Conservation (phyloP, 2,113 vertebrate species). For the Cygnus atratus region DNA sequence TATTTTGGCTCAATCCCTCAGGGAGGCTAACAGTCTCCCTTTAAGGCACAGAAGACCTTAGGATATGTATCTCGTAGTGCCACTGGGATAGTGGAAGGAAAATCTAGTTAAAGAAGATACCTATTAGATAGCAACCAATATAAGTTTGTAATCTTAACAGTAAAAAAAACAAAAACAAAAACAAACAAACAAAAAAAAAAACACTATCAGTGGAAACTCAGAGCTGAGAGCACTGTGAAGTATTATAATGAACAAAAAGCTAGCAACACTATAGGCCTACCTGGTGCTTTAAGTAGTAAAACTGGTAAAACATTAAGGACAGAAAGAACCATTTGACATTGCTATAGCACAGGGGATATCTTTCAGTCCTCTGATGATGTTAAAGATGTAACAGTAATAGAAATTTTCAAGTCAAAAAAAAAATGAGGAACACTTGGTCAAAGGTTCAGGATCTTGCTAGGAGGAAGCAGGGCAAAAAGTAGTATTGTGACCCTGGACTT, state of each 20-base stretch:
- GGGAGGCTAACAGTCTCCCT: not conserved
- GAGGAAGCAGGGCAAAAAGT: too few species aligned
- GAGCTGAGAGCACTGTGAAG: fast-evolving
- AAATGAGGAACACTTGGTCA: not conserved
- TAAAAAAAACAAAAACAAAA: not conserved
- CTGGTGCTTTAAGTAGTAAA: not conserved
- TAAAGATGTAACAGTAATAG: not conserved
- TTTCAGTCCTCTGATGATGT: not conserved
- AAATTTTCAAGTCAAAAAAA: not conserved
- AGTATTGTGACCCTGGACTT: too few species aligned
- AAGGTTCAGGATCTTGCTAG: too few species aligned
- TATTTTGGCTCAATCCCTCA: not conserved
- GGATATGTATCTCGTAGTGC: not conserved
- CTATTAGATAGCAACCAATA: not conserved
- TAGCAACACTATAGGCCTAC: fast-evolving
- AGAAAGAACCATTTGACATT: not conserved
- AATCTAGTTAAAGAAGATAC: not conserved
- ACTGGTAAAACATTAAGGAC: not conserved
- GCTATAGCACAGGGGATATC: not conserved
- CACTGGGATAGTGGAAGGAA: not conserved
- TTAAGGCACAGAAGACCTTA: not conserved
- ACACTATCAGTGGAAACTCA: not conserved
- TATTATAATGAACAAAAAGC: not conserved
- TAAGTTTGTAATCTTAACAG: not conserved
- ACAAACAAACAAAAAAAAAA: too few species aligned